Percentiles rank a stretch among this genome's conserved stretches.
Evolutionary conservation across 2,888 invertebrate species (phyloP).

Genomic region (Creontiades dilutus): DNA sequence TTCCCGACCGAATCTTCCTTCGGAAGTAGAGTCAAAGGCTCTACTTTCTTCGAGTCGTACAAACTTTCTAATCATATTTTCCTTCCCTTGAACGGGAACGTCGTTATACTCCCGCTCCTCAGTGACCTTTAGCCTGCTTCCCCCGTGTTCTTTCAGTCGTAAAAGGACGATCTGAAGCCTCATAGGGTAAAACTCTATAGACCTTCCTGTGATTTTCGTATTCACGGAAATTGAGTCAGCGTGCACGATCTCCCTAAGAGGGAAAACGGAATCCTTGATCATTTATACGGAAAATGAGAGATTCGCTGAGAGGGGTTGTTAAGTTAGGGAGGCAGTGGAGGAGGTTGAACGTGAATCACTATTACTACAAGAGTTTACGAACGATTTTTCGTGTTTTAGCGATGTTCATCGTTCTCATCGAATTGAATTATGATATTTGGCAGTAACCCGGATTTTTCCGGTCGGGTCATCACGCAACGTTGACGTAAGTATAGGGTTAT

Average conservation of each 20-base stretch:
- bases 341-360: too few species aligned
- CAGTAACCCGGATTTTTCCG: too few species aligned
- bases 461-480: too few species aligned
- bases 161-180: slow-evolving; percentile 10
- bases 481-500: too few species aligned
- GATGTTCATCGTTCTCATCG: too few species aligned
- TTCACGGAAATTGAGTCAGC: background rate
- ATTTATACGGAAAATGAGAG: background rate
- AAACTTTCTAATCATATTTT: slow-evolving; percentile 36
- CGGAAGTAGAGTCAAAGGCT: background rate
- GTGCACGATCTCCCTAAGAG: background rate
- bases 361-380: too few species aligned
- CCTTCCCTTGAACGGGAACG: background rate
- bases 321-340: too few species aligned
- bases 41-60: background rate
- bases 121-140: slow-evolving; percentile 3
- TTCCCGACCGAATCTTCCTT: background rate
- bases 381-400: too few species aligned
- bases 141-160: background rate
- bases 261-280: slow-evolving; percentile 20
- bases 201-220: slow-evolving; percentile 1
- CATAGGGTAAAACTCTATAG: slow-evolving; percentile 1
- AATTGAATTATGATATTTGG: too few species aligned
- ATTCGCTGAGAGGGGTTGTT: too few species aligned
- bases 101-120: background rate